Evolutionary conservation across 1,140 invertebrate species (phyloP).

Genomic region (Aphidius ervi): DNA sequence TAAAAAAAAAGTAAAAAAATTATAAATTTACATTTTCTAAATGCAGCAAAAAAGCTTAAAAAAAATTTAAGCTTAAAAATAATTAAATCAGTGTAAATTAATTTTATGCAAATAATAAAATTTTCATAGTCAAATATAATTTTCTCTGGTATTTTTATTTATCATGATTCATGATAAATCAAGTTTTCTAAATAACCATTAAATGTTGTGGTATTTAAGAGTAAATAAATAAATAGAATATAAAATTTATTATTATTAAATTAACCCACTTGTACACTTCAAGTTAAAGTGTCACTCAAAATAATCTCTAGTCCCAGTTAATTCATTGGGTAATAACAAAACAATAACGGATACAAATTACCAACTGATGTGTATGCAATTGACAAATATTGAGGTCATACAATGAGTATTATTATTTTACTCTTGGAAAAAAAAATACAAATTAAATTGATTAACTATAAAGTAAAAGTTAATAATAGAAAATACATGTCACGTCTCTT

Average conservation of each 20-base stretch:
- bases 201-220: too few relatives aligned
- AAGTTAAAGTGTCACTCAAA: constrained; percentile 13
- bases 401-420: constrained; percentile 9
- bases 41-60: neutral
- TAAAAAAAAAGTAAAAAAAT: constrained; percentile 2
- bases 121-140: too few relatives aligned
- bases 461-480: neutral
- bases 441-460: neutral
- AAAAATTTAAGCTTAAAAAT: neutral
- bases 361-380: constrained; percentile 1
- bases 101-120: too few relatives aligned
- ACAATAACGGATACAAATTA: constrained; percentile 18
- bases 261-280: too few relatives aligned
- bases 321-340: constrained; percentile 13
- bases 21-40: constrained; percentile 1
- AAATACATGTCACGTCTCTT: too few relatives aligned
- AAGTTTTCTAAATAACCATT: too few relatives aligned
- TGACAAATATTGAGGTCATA: constrained; percentile 17
- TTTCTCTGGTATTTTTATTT: too few relatives aligned
- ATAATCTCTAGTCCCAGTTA: constrained; percentile 14
- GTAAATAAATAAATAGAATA: too few relatives aligned
- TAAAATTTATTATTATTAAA: too few relatives aligned
- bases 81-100: neutral
- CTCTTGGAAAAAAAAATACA: neutral
- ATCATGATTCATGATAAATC: too few relatives aligned